phyloP scores from a whole-genome alignment of 2,113 vertebrate species.

The Phalacrocorax carbo region DNA sequence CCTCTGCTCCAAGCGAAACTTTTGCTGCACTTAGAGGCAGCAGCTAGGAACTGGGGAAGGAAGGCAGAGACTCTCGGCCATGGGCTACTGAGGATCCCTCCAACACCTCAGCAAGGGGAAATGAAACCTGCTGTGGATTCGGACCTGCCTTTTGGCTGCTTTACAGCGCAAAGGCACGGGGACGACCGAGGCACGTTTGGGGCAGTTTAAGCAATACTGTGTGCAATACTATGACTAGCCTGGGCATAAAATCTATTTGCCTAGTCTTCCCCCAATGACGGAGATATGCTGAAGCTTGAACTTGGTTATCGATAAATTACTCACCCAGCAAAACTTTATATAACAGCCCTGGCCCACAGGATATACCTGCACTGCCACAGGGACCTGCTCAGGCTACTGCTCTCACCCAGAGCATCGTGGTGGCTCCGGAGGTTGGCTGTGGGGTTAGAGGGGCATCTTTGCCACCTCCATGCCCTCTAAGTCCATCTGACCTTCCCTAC shows the following conservation, averaged over 20 bases:
- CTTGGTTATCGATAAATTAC: background rate
- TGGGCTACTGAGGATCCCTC: background rate
- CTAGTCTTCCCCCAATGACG: background rate
- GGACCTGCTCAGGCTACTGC: background rate
- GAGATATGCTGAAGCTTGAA: background rate
- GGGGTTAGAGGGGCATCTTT: background rate
- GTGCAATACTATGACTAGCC: background rate
- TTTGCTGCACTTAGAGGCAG: background rate
- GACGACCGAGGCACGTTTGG: background rate
- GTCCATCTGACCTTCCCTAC: background rate
- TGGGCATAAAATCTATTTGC: background rate
- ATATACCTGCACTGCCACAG: background rate
- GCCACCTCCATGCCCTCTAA: background rate
- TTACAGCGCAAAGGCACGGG: fast-evolving
- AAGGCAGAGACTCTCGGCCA: background rate
- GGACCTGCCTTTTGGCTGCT: background rate
- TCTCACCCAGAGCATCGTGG: background rate
- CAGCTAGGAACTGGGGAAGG: background rate
- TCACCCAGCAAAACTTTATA: background rate
- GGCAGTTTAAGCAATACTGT: background rate
- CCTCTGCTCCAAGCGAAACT: background rate
- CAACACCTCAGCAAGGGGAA: background rate
- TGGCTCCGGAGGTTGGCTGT: background rate
- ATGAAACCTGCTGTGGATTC: background rate
- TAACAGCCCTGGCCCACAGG: background rate